A percentile compares a stretch with the other conserved stretches of the same genome.
Evolutionary conservation across 2,888 invertebrate genomes (phyloP).

Genomic region (Parelbella ahira): DNA sequence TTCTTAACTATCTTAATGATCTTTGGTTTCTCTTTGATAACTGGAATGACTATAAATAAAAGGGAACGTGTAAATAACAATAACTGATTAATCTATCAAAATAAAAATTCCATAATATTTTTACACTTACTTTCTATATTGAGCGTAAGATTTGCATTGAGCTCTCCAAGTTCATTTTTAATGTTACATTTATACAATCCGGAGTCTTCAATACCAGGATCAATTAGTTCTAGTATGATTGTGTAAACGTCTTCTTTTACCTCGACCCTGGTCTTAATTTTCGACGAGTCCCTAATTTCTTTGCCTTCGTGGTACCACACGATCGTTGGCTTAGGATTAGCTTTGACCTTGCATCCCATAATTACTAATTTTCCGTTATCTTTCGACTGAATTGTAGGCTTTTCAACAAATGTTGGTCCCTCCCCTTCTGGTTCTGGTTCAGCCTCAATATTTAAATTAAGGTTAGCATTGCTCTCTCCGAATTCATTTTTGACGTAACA

Average conservation of each 20-base stretch:
- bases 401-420: conserved; percentile 96
- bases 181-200: conserved; percentile 99
- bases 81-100: neutral
- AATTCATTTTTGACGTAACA: conserved; percentile 97
- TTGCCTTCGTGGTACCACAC: conserved; percentile 77
- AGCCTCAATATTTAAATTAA: conserved; percentile 98
- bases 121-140: conserved; percentile 96
- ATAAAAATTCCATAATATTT: no score
- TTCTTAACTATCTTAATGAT: conserved; percentile 95
- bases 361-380: conserved; percentile 74
- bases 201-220: conserved; percentile 97
- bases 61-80: neutral
- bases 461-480: conserved; percentile 97
- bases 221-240: conserved; percentile 91
- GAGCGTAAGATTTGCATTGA: conserved; percentile 97
- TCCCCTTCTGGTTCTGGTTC: conserved; percentile 96
- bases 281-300: conserved; percentile 89
- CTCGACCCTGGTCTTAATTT: conserved; percentile 89
- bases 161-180: conserved; percentile 96
- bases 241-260: conserved; percentile 90
- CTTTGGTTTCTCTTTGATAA: conserved; percentile 95
- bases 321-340: conserved; percentile 73
- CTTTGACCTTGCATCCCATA: conserved; percentile 76
- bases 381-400: conserved; percentile 92
- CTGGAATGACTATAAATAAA: conserved; percentile 87